These are phyloP conservation scores for Engraulis encrasicolus DNA, from an alignment of 2,113 vertebrate genomes.

Conservation along the genomic window DNA sequence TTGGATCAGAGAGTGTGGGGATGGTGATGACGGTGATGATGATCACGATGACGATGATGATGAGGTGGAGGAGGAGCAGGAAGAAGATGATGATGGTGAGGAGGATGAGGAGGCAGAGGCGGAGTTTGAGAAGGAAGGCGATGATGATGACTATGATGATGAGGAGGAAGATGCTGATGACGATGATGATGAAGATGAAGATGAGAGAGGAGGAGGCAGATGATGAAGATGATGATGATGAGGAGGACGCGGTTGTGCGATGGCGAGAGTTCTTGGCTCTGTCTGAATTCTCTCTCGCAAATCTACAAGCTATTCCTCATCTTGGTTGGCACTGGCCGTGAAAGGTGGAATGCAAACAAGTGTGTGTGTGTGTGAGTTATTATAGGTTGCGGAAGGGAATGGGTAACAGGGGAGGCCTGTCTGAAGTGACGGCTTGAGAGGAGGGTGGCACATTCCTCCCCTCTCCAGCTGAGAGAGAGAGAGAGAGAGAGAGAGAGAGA, in stretches of 20 bases:
- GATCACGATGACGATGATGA: too few species aligned
- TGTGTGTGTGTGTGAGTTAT: neutral
- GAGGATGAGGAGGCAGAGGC: too few species aligned
- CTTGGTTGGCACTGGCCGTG: neutral
- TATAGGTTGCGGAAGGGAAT: conserved; percentile 7
- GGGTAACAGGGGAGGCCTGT: neutral
- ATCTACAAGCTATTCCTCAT: neutral
- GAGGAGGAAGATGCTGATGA: too few species aligned
- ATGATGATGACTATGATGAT: too few species aligned
- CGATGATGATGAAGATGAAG: too few species aligned
- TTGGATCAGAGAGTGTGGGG: too few species aligned
- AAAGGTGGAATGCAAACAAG: neutral
- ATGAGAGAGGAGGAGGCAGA: neutral
- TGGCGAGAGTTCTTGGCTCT: neutral
- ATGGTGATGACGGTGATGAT: too few species aligned
- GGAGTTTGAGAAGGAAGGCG: too few species aligned
- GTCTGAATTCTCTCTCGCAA: neutral
- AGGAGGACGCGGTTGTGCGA: neutral
- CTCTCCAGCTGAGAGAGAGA: neutral
- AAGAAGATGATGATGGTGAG: too few species aligned
- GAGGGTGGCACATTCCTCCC: conserved; percentile 2
- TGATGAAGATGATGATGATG: neutral
- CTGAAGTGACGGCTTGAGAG: neutral
- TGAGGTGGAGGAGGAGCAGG: too few species aligned
- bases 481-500: neutral